Evolutionary conservation across 2,113 vertebrate species (phyloP), one percentile per base, ranked within the genome.

Genomic region (Xiphophorus maculatus): DNA sequence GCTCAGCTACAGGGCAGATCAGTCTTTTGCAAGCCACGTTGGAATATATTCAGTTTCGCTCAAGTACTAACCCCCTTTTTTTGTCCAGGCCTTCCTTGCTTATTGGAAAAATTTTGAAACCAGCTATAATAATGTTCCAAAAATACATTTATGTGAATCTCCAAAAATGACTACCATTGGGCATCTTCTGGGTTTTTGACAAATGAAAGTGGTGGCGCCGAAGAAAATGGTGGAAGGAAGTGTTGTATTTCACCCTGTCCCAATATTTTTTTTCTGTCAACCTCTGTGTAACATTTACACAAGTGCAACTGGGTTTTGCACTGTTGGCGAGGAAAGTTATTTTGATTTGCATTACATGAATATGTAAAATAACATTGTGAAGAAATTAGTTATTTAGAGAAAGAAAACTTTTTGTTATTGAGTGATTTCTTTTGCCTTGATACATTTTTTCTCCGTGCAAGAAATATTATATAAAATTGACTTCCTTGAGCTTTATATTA

Each of bases 1-100:
- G 94, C 94, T 93, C 81, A 92, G 92, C 81, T 93, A 88, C 71
- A 75, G 63, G 72, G 68, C 86, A 75, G 65, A 85, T 76, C 71
- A 81, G 78, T 79, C 77, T 84, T 86, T 77, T 81, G 81, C 80
- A 84, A 86, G 63, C 83, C 73, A 69, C 61, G 17, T 81, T 69
- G 78, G 84, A 89, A 84, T 84, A 89, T 76, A 64, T 77, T 80
- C 72, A 77, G 84, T 90, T 81, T 79, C 63, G 71, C 65, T 0
- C 71, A 77, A 86, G 79, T 79, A 83, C 90, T 90, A 80, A 86
- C 82, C 88, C 87, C 82, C 9, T 27, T n/a, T 63, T 76, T 64
- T 81, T 81, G 73, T 67, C 7, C 14, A 6, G 30, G 63, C 54
- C 90, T 84, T 74, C 48, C 81, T 84, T 40, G 28, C 87, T 74